Evolutionary conservation across 1,140 invertebrate species (phyloP), one percentile per base, ranked within the genome.

Genomic region (Philaenus spumarius): DNA sequence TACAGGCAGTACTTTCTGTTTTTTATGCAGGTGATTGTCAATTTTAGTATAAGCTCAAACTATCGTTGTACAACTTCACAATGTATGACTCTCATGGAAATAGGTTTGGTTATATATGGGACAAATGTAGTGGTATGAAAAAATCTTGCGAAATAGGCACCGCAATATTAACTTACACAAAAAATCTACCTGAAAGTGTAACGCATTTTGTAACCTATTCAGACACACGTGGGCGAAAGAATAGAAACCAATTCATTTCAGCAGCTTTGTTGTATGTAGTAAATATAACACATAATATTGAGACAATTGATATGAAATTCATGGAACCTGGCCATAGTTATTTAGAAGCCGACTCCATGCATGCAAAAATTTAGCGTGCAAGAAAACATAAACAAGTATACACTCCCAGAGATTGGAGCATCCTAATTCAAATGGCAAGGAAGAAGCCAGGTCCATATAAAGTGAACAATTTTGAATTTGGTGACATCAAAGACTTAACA

Each of bases 331-430:
- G 73, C 6, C 73, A 75, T 55, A 73, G 70, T 19, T 71, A 73
- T 47, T 75, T 74, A 68, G 72, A 75, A 50, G 67, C 65, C 50
- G 73, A 76, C 58, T 66, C 64, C 7, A 67, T 73, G 7, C 72
- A 75, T 55, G 62, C 55, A 34, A 48, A 55, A 14, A 69, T 70
- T 46, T 63, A 68, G 54, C 47, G 51, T 52, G 55, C 55, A 26
- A 2, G 60, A 30, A 61, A 58, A 35, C 37, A 52, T 17, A 52
- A 45, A 17, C 48, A 58, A 39, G 50, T 61, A 22, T 61, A 61
- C 43, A 53, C 60, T 3, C 50, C 47, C 17, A 61, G 56, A 61
- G 56, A 61, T 50, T 61, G 50, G 48, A 19, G 35, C 11, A 19
- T 61, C 14, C 15, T 58, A 9, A 61, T 61, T 23, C 22, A 40